Conservation (phyloP, 2,113 vertebrate genomes). For the Caranx ignobilis region DNA sequence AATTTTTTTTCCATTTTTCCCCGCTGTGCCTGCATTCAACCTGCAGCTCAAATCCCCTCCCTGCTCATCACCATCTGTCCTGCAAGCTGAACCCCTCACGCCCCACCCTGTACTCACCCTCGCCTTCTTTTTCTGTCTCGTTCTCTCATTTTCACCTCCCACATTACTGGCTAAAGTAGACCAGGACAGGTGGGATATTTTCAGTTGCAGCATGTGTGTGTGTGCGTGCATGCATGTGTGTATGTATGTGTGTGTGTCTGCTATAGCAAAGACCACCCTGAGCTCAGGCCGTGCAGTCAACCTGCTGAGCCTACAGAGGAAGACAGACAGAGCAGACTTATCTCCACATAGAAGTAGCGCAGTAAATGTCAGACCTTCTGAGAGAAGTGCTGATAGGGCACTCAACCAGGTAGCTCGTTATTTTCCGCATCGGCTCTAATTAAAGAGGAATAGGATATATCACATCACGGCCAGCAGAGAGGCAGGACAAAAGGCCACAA, state of each 20-base stretch:
- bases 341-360: conserved; percentile 19
- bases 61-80: conserved; percentile 68
- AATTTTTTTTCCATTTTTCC: conserved; percentile 17
- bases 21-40: conserved; percentile 30
- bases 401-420: conserved; percentile 64
- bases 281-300: conserved; percentile 9
- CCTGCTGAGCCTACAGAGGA: conserved; percentile 21
- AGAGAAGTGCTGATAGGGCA: conserved; percentile 64
- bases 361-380: conserved; percentile 72
- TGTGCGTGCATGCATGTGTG: background rate
- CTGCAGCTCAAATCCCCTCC: conserved; percentile 63
- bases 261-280: background rate
- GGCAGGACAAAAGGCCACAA: conserved; percentile 40
- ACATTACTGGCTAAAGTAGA: conserved; percentile 9
- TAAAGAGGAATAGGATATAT: conserved; percentile 46
- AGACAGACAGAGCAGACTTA: conserved; percentile 33
- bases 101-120: conserved; percentile 12
- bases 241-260: background rate
- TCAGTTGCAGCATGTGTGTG: conserved; percentile 1
- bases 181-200: conserved; percentile 6
- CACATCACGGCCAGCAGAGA: conserved; percentile 2
- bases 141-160: conserved; percentile 27
- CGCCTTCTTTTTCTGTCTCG: conserved; percentile 14
- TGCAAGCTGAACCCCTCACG: conserved; percentile 39
- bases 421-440: conserved; percentile 55